Evolutionary conservation across 2,888 invertebrate genomes (phyloP).

Genomic region (Drosophila prostipennis): DNA sequence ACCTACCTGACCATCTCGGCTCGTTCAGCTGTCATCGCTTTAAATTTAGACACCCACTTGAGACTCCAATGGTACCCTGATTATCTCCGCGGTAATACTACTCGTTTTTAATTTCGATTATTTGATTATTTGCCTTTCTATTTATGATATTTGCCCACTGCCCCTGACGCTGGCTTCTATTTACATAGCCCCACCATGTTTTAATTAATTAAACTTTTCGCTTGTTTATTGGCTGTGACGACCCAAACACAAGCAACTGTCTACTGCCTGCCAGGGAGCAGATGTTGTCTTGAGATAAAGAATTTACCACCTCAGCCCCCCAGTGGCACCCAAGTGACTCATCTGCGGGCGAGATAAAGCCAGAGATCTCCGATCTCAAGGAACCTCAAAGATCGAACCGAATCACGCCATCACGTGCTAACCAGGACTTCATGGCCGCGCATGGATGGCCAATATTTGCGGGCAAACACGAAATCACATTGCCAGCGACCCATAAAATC

Average conservation of each 20-base stretch:
- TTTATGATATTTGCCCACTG: slow-evolving; percentile 58
- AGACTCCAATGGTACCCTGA: slow-evolving; percentile 16
- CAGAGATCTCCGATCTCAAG: slow-evolving; percentile 21
- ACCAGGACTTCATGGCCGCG: slow-evolving; percentile 38
- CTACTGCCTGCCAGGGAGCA: slow-evolving; percentile 44
- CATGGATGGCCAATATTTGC: slow-evolving; percentile 59
- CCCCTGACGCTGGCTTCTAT: slow-evolving; percentile 28
- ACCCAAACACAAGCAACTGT: slow-evolving; percentile 75
- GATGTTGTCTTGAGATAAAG: slow-evolving; percentile 54
- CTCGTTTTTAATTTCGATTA: slow-evolving; percentile 51
- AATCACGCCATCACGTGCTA: slow-evolving; percentile 63
- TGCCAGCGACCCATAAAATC: slow-evolving; percentile 70
- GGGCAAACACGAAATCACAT: slow-evolving; percentile 64
- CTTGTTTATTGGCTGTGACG: slow-evolving; percentile 51
- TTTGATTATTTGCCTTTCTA: slow-evolving; percentile 57
- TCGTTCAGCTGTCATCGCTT: slow-evolving; percentile 33
- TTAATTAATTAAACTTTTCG: slow-evolving; percentile 63
- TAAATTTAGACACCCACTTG: slow-evolving; percentile 43
- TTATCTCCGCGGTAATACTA: slow-evolving; percentile 35
- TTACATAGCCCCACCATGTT: slow-evolving; percentile 41
- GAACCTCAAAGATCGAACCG: slow-evolving; percentile 49
- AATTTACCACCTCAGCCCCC: slow-evolving; percentile 39
- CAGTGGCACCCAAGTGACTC: slow-evolving; percentile 36
- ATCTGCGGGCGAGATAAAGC: slow-evolving; percentile 60
- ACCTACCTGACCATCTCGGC: slow-evolving; percentile 25